Evolutionary conservation across 2,113 vertebrate genomes (phyloP), one percentile per base, ranked within the genome.

Genomic region (Cebidichthys violaceus): DNA sequence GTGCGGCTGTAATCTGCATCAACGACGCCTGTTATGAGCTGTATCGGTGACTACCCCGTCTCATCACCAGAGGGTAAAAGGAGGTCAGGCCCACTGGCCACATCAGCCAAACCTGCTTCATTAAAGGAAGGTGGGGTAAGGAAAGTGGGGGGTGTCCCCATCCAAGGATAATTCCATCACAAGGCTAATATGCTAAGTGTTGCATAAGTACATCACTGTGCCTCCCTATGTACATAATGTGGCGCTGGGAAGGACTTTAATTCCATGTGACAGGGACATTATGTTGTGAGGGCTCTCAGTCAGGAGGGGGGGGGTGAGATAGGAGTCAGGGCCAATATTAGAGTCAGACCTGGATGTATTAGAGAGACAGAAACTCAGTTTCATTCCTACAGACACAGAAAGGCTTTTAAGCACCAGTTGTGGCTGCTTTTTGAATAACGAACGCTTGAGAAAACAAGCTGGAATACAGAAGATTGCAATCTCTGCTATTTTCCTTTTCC

Each of bases 111-210:
- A 84, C 69, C 77, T 80, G 43, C 69, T 43, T 89, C 74, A 83
- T 66, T 71, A 62, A 27, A 77, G 60, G 27, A 64, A 75, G 62
- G 45, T 3, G 7, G 77, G 67, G 20, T 37, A 45, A 74, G 60
- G 50, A 72, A 43, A 59, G n/a, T n/a, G 65, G 50, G 9, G 45
- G 24, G 59, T 84, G 83, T 88, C 82, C 73, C 81, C 88, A 74
- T 89, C 76, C 78, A 81, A 89, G 87, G 84, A 86, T 89, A 92
- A 93, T 90, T 92, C 81, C 92, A 76, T 92, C 91, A 92, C 72
- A 62, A 83, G 89, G 84, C 85, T 93, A 92, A 91, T 94, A 86
- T 94, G 90, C 85, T 90, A 92, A 94, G 91, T 87, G 88, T 93
- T 90, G 90, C 91, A 86, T 94, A 93, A 93, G 87, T 14, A 43